Conservation (phyloP, 2,113 vertebrate genomes). For the Acrocephalus arundinaceus region DNA sequence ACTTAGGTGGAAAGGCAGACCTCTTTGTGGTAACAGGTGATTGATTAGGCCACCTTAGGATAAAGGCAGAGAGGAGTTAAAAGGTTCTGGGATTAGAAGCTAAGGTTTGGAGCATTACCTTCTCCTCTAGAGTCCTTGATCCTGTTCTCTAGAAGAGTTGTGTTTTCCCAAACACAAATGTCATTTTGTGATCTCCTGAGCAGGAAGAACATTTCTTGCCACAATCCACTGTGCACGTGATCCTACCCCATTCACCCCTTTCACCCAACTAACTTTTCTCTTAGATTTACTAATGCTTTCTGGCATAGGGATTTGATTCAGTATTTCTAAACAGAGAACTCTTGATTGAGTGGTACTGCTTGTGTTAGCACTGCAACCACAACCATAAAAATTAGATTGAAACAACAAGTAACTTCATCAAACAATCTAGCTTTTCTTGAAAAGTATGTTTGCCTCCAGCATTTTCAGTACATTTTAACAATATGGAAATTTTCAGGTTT, state of each 20-base stretch:
- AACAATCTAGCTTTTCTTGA: background rate
- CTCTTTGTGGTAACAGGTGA: background rate
- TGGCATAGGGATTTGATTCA: background rate
- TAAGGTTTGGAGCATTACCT: background rate
- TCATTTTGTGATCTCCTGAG: background rate
- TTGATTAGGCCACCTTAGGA: background rate
- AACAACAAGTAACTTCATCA: background rate
- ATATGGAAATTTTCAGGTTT: background rate
- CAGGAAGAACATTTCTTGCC: background rate
- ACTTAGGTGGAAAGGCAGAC: background rate
- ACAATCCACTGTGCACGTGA: background rate
- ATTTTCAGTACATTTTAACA: background rate
- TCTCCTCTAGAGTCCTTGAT: background rate
- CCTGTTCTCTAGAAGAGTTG: background rate
- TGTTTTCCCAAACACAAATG: background rate
- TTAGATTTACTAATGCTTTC: background rate
- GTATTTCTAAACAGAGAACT: background rate
- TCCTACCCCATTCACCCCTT: background rate
- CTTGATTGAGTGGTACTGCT: background rate
- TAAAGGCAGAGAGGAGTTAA: background rate
- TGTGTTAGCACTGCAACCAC: background rate
- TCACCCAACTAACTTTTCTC: background rate
- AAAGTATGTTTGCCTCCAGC: background rate
- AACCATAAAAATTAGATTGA: background rate
- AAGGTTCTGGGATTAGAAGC: background rate